These are phyloP conservation scores for Caenorhabditis doughertyi DNA, from an alignment of 2,888 invertebrate species.

Conservation along the genomic window DNA sequence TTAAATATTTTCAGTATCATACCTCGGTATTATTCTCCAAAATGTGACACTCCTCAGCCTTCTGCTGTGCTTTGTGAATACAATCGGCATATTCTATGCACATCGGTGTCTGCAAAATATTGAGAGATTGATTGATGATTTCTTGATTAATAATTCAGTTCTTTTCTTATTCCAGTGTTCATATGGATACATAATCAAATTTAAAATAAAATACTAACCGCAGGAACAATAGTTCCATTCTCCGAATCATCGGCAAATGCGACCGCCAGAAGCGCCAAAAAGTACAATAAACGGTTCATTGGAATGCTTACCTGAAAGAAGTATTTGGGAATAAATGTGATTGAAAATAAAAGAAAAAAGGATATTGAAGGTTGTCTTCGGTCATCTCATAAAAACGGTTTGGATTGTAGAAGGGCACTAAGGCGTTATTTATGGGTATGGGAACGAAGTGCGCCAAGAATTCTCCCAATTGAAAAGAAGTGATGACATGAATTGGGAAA, in stretches of 20 bases:
- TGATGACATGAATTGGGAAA: background rate
- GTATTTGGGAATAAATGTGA: background rate
- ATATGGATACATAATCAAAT: background rate
- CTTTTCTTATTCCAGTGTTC: background rate
- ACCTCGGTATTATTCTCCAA: constrained; percentile 67
- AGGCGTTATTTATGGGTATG: constrained; percentile 53
- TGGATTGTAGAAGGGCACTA: constrained; percentile 30
- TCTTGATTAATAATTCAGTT: background rate
- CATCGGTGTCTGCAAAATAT: constrained; percentile 62
- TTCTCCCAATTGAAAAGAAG: constrained; percentile 3
- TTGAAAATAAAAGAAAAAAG: background rate
- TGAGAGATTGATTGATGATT: constrained; percentile 36
- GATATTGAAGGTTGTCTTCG: constrained; percentile 22
- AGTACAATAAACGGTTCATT: constrained; percentile 52
- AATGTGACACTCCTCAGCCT: constrained; percentile 63
- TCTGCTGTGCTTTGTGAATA: constrained; percentile 64
- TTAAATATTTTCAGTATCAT: background rate
- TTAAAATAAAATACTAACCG: constrained; percentile 36
- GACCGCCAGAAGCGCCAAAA: constrained; percentile 43
- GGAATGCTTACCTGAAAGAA: constrained; percentile 49
- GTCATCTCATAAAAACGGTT: constrained; percentile 33
- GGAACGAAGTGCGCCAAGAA: constrained; percentile 24
- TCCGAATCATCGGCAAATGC: constrained; percentile 50
- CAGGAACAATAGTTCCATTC: constrained; percentile 48
- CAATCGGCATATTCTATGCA: constrained; percentile 68